phyloP scores from a whole-genome alignment of 2,888 invertebrate species.

The Chromoteleia sp. region DNA sequence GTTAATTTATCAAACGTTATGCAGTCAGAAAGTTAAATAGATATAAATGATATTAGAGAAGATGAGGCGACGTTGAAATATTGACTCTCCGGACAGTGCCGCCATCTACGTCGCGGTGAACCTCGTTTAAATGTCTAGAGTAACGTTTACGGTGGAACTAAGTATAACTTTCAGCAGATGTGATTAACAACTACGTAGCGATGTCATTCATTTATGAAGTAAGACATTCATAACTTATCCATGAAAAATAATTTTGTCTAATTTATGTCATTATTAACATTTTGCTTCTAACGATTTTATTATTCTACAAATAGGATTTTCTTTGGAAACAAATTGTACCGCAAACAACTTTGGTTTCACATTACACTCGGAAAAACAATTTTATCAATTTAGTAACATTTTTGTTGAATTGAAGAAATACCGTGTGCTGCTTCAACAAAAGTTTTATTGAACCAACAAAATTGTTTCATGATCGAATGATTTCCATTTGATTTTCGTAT shows the following conservation, averaged over 20 bases:
- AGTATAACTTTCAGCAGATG: conserved; percentile 39
- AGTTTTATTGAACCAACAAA: too few species aligned
- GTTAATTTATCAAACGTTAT: conserved; percentile 11
- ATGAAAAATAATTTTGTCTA: not conserved
- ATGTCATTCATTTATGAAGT: not conserved
- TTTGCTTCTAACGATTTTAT: too few species aligned
- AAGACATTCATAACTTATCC: not conserved
- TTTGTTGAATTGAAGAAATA: too few species aligned
- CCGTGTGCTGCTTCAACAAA: too few species aligned
- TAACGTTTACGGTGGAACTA: conserved; percentile 38
- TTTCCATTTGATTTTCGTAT: too few species aligned
- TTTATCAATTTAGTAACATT: too few species aligned
- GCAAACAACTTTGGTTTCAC: too few species aligned
- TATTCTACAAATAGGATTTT: too few species aligned
- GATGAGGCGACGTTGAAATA: conserved; percentile 30
- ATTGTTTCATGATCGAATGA: too few species aligned
- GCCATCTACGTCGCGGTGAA: conserved; percentile 35
- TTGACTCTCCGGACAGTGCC: conserved; percentile 38
- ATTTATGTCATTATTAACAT: not conserved
- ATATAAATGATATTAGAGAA: conserved; percentile 31
- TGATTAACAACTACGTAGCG: conserved; percentile 7
- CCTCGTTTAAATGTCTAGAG: conserved; percentile 42
- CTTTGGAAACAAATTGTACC: too few species aligned
- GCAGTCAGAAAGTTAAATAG: conserved; percentile 13
- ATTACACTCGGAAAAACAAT: too few species aligned